Conservation (phyloP, 2,113 vertebrate species). For the Hippoglossus stenolepis region DNA sequence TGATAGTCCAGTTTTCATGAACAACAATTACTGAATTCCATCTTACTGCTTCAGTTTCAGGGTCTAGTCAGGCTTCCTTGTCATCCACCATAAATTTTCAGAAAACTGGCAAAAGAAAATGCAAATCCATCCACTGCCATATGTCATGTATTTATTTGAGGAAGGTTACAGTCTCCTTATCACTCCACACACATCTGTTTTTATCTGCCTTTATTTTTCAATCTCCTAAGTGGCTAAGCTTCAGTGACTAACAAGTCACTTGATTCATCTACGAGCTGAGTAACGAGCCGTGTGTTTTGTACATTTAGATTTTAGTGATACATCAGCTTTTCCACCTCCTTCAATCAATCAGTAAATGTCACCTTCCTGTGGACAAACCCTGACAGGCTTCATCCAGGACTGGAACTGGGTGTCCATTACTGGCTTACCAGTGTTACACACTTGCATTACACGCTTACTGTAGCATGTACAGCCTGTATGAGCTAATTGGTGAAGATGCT, state of each 20-base stretch:
- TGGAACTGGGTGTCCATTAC: neutral
- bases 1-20: too few relatives aligned
- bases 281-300: neutral
- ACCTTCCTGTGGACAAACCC: too few relatives aligned
- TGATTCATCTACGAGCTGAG: neutral
- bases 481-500: neutral
- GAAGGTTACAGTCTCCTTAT: neutral
- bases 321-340: neutral
- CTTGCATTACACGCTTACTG: neutral
- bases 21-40: neutral
- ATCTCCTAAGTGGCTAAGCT: neutral
- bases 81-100: neutral
- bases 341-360: slow-evolving; percentile 27
- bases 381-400: slow-evolving; percentile 3
- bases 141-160: neutral
- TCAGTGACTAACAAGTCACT: neutral
- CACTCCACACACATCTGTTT: neutral
- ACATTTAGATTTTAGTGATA: neutral
- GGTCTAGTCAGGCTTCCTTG: neutral
- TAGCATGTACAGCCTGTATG: neutral
- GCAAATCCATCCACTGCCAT: neutral
- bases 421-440: neutral
- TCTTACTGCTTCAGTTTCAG: neutral
- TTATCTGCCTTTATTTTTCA: neutral
- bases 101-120: neutral